phyloP scores from a whole-genome alignment of 2,888 invertebrate species.

The Ariolimax columbianus region DNA sequence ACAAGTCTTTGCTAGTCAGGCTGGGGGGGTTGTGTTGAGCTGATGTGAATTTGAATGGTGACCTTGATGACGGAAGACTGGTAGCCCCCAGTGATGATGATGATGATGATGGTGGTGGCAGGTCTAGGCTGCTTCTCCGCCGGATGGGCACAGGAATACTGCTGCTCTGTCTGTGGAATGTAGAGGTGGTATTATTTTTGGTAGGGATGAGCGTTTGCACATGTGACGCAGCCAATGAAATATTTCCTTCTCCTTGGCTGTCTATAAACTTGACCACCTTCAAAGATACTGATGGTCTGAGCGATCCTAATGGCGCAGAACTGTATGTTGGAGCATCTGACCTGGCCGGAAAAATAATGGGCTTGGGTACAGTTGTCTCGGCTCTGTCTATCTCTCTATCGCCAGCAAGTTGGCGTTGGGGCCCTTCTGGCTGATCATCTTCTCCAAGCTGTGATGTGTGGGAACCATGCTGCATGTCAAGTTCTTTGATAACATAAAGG shows the following conservation, averaged over 20 bases:
- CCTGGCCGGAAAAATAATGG: conserved; percentile 20
- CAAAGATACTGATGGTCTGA: conserved; percentile 7
- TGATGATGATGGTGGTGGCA: conserved; percentile 15
- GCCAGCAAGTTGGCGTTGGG: not conserved
- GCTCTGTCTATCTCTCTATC: not conserved
- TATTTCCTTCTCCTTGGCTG: not conserved
- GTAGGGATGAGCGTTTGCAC: not conserved
- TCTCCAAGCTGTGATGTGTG: not conserved
- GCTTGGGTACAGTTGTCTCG: not conserved
- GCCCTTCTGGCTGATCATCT: not conserved
- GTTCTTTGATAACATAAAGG: conserved; percentile 51
- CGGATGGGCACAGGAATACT: conserved; percentile 20
- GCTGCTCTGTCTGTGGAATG: conserved; percentile 37
- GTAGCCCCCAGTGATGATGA: not conserved
- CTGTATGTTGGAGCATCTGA: conserved; percentile 13
- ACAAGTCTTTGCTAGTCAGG: conserved; percentile 31
- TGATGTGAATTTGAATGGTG: not conserved
- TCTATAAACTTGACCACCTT: conserved; percentile 46
- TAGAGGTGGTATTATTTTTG: conserved; percentile 29
- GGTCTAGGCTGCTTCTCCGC: conserved; percentile 40
- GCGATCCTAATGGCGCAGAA: not conserved
- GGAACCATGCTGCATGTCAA: conserved; percentile 15
- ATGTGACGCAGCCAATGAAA: not conserved
- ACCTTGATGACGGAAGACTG: not conserved
- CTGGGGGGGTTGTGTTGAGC: not conserved